phyloP scores from a whole-genome alignment of 2,888 invertebrate genomes.

The Leistus spinibarbis region DNA sequence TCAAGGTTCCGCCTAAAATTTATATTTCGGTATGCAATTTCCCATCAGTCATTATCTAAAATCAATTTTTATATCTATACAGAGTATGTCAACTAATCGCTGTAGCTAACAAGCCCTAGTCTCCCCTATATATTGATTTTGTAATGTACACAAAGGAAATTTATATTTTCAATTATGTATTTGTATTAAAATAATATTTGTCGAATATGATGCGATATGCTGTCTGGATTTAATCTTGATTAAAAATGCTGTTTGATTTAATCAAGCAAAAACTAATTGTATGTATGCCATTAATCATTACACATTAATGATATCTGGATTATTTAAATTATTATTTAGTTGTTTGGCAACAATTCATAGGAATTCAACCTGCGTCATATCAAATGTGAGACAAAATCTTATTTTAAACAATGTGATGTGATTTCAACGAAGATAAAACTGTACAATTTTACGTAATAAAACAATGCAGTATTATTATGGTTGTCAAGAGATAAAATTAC shows the following conservation, averaged over 20 bases:
- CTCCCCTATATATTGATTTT: too few relatives aligned
- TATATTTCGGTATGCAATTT: too few relatives aligned
- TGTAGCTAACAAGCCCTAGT: too few relatives aligned
- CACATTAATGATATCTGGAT: background rate
- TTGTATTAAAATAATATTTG: background rate
- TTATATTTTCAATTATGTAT: background rate
- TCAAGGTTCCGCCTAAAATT: too few relatives aligned
- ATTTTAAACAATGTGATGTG: background rate
- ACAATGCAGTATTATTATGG: background rate
- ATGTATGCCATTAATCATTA: background rate
- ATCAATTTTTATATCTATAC: too few relatives aligned
- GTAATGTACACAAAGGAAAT: too few relatives aligned
- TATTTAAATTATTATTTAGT: background rate
- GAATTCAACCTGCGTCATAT: background rate
- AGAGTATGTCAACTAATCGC: too few relatives aligned
- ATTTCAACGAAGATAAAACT: background rate
- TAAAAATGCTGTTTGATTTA: background rate
- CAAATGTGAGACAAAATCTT: background rate
- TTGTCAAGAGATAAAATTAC: background rate
- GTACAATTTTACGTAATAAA: background rate
- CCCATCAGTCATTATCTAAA: too few relatives aligned
- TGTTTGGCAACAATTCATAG: background rate
- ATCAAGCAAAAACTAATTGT: background rate
- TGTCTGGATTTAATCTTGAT: background rate
- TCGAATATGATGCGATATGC: background rate